A percentile compares a stretch with the other conserved stretches of the same genome.
phyloP scores from a whole-genome alignment of 2,113 vertebrate genomes.

The Tursiops truncatus region DNA sequence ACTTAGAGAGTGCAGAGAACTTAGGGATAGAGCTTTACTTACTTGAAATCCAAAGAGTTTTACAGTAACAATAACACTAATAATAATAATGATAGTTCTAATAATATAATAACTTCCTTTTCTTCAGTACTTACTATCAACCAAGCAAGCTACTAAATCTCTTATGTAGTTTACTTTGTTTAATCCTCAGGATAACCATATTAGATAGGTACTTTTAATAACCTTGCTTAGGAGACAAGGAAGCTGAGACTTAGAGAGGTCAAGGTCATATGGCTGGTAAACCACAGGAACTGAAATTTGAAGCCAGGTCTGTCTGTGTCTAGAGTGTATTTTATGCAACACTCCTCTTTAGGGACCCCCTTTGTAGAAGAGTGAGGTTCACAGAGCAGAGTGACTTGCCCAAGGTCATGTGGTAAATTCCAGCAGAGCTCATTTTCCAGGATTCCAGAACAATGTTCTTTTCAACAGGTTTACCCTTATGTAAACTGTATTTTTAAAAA shows the following conservation, averaged over 20 bases:
- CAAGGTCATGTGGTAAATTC: neutral
- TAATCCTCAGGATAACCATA: neutral
- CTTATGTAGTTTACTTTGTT: neutral
- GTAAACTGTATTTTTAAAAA: neutral
- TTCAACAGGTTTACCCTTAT: neutral
- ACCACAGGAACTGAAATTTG: neutral
- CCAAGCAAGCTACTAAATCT: neutral
- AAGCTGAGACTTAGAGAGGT: neutral
- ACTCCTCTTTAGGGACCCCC: neutral
- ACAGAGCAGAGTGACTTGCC: neutral
- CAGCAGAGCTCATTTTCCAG: neutral
- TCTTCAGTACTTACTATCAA: slow-evolving; percentile 20
- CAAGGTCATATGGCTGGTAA: neutral
- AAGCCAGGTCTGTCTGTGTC: neutral
- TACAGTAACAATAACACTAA: neutral
- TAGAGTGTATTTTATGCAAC: neutral
- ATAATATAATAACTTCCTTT: neutral
- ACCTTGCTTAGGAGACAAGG: neutral
- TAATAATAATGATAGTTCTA: neutral
- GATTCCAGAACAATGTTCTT: neutral
- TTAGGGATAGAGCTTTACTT: neutral
- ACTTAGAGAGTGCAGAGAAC: neutral
- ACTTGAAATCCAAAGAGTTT: neutral
- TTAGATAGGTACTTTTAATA: neutral
- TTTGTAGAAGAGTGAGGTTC: neutral